phyloP scores from a whole-genome alignment of 2,113 vertebrate genomes.

The Heptranchias perlo region DNA sequence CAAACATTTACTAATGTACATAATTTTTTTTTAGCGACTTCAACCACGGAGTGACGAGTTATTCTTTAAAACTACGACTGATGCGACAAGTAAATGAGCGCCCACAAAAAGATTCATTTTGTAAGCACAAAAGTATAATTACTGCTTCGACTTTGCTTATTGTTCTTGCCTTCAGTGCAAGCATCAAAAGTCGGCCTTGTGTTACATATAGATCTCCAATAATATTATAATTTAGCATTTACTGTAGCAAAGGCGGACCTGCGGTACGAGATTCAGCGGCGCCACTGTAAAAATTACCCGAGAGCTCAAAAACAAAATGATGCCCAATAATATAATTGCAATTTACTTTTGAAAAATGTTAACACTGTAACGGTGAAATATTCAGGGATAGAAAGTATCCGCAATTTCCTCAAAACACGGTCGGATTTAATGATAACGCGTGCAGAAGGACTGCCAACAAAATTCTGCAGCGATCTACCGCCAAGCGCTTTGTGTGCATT shows the following conservation, averaged over 20 bases:
- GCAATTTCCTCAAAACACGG: neutral
- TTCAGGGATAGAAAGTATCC: neutral
- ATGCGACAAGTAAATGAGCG: neutral
- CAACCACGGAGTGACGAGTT: neutral
- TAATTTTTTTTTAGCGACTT: neutral
- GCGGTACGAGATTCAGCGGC: neutral
- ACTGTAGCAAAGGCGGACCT: neutral
- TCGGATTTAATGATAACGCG: neutral
- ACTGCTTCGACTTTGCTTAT: neutral
- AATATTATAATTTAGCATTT: neutral
- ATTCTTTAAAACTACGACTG: neutral
- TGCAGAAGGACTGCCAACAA: too few relatives aligned
- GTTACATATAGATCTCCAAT: neutral
- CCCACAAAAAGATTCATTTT: neutral
- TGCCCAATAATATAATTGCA: neutral
- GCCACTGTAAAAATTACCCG: neutral
- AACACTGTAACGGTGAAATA: neutral
- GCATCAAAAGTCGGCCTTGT: neutral
- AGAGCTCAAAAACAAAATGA: neutral
- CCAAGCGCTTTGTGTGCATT: neutral
- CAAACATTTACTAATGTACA: neutral
- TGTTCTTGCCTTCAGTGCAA: neutral
- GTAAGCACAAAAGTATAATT: neutral
- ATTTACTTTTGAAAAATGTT: neutral
- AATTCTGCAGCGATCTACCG: neutral